phyloP scores from a whole-genome alignment of 2,113 vertebrate genomes.

The Oncorhynchus tshawytscha region DNA sequence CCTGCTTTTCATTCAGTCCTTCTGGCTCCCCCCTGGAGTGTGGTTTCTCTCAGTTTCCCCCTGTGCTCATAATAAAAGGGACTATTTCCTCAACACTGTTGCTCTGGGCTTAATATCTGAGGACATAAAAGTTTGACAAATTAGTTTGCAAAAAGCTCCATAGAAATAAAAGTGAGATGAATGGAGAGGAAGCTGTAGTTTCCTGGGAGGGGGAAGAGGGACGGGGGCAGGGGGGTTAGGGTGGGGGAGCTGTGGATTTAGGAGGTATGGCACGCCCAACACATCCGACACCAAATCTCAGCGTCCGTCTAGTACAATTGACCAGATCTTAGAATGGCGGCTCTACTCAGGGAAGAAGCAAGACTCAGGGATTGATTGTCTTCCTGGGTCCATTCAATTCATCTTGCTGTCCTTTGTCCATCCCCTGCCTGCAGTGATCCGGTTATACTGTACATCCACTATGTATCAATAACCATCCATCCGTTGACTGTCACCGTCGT shows the following conservation, averaged over 20 bases:
- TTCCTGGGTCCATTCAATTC: neutral
- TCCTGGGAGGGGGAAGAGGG: constrained; percentile 44
- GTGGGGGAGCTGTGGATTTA: constrained; percentile 29
- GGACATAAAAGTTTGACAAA: constrained; percentile 56
- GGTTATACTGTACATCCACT: neutral
- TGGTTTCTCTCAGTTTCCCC: constrained; percentile 11
- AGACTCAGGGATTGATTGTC: constrained; percentile 24
- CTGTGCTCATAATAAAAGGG: constrained; percentile 20
- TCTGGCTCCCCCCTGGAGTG: neutral
- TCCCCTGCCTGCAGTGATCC: constrained; percentile 15
- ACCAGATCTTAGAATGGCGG: constrained; percentile 40
- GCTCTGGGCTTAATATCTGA: constrained; percentile 45
- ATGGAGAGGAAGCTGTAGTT: constrained; percentile 60
- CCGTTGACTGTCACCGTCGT: neutral
- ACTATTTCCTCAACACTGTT: constrained; percentile 39
- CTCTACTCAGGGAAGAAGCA: neutral
- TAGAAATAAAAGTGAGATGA: constrained; percentile 70
- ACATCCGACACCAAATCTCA: constrained; percentile 61
- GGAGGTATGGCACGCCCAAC: constrained; percentile 51
- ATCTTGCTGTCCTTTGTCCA: constrained; percentile 25
- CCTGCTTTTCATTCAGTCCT: neutral
- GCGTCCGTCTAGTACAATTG: constrained; percentile 29
- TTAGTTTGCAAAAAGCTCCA: constrained; percentile 52
- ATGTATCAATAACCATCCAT: neutral
- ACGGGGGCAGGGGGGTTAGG: constrained; percentile 26